Evolutionary conservation across 2,888 invertebrate genomes (phyloP), one percentile per base, ranked within the genome.

Genomic region (Gari tellinella): DNA sequence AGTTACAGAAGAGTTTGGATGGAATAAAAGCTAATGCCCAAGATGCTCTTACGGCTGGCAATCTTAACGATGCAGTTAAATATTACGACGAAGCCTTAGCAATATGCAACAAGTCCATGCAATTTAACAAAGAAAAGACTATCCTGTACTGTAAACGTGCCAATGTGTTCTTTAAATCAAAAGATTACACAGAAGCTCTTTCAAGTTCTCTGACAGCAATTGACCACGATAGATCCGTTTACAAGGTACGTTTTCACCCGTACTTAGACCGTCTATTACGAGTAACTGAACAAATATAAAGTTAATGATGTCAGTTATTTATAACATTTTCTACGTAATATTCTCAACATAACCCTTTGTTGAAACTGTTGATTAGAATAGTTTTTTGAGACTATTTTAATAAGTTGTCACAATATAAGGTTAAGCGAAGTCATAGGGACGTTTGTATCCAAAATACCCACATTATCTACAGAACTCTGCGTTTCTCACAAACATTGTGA

Each of bases 61-160:
- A 77, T 15, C 66, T 66, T 37, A 41, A 38, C 14, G 45, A 72
- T 26, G 83, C 85, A 3, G 53, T 77, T 5, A 63, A 26, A n/a
- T 37, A 62, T 14, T 85, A 85, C 55, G 69, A 60, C 12, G 56
- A 78, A 15, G 85, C 80, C 12, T 41, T 84, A 19, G 25, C 53
- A 7, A 56, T 80, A 17, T 65, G 76, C 15, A 62, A 67, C 37
- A 60, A 62, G 17, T 72, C 72, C 10, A 43, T 62, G 26, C 58
- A 66, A 12, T 60, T 80, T 8, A 68, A 68, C 38, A 75, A 78
- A 37, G 82, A 85, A 41, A 72, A 76, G 2, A 81, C 81, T 21
- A 62, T 75, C 12, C 65, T 85, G 43, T 75, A 82, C 41, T 82
- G 80, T 57, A 82, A 82, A 61, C 64, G 80, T n/a, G 83, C 85